phyloP scores from a whole-genome alignment of 2,888 invertebrate species.

The Oscheius sp. region DNA sequence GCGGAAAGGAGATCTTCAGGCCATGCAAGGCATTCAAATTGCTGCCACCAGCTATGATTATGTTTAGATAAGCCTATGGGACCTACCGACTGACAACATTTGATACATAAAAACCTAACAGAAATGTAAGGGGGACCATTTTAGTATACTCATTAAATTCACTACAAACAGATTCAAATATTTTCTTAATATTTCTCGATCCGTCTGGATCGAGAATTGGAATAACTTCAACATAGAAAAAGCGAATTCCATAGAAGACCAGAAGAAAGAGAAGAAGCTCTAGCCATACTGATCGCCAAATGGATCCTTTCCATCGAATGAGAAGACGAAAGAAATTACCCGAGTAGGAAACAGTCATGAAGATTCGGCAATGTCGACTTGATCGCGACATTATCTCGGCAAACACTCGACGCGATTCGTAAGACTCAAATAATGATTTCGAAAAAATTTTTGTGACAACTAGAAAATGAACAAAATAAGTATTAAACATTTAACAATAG shows the following conservation, averaged over 20 bases:
- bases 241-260: slow-evolving; percentile 50
- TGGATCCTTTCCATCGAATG: slow-evolving; percentile 60
- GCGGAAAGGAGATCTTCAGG: slow-evolving; percentile 56
- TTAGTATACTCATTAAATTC: slow-evolving; percentile 58
- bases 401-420: slow-evolving; percentile 15
- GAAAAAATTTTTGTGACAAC: too few species aligned
- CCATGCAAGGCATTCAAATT: slow-evolving; percentile 57
- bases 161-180: slow-evolving; percentile 33
- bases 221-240: slow-evolving; percentile 42
- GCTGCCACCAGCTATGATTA: slow-evolving; percentile 60
- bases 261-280: slow-evolving; percentile 50
- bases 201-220: slow-evolving; percentile 40
- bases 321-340: slow-evolving; percentile 55
- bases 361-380: not conserved
- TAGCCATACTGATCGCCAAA: slow-evolving; percentile 55
- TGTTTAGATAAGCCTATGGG: not conserved
- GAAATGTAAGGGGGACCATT: slow-evolving; percentile 58
- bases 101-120: slow-evolving; percentile 62
- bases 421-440: not conserved
- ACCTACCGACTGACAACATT: slow-evolving; percentile 55
- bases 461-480: too few species aligned
- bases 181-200: slow-evolving; percentile 33
- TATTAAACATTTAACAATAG: too few species aligned
- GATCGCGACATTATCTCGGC: slow-evolving; percentile 23
- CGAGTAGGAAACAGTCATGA: slow-evolving; percentile 60